Percentiles rank a stretch among this genome's conserved stretches.
Evolutionary conservation across 2,888 invertebrate species (phyloP).

Genomic region (Meiosimyza decipiens): DNA sequence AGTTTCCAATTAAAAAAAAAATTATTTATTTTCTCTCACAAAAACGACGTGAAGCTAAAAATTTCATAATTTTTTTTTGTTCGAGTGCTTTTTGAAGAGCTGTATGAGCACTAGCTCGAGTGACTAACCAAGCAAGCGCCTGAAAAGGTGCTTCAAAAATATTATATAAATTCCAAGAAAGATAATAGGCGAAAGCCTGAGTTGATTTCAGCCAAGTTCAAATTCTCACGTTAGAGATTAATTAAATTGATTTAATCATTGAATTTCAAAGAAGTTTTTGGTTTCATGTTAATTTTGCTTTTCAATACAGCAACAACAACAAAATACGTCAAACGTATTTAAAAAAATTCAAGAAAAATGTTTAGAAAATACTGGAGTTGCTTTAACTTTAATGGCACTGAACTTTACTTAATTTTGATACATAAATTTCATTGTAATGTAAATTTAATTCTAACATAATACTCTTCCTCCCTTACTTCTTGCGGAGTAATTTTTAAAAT

Average conservation of each 20-base stretch:
- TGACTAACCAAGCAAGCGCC: no score
- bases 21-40: background rate
- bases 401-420: constrained; percentile 64
- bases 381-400: constrained; percentile 62
- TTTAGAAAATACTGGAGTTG: constrained; percentile 35
- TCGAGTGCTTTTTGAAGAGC: background rate
- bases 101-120: background rate
- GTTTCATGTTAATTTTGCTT: constrained; percentile 18
- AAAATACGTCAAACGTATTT: constrained; percentile 39
- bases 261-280: background rate
- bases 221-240: no score
- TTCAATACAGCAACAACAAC: constrained; percentile 31
- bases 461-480: constrained; percentile 48
- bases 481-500: constrained; percentile 58
- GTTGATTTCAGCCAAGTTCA: no score
- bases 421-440: constrained; percentile 32
- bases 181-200: no score
- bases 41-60: constrained; percentile 28
- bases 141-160: no score
- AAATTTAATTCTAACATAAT: constrained; percentile 40
- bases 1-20: constrained; percentile 37
- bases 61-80: background rate
- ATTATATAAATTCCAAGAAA: no score
- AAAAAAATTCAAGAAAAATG: constrained; percentile 27
- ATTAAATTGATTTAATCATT: no score